phyloP scores from a whole-genome alignment of 2,113 vertebrate species.

The Epinephelus fuscoguttatus region DNA sequence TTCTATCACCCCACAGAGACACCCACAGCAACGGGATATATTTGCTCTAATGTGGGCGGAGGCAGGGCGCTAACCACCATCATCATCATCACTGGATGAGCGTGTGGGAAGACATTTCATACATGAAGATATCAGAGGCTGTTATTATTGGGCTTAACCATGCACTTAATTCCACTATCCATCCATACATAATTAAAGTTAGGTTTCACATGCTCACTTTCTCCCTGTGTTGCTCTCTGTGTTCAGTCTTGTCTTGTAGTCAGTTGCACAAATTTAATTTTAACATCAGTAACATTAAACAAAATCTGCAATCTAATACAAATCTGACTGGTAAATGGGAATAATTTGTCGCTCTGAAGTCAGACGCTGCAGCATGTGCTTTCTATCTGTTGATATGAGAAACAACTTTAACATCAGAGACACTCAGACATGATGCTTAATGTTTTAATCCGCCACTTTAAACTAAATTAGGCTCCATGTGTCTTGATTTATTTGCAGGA shows the following conservation, averaged over 20 bases:
- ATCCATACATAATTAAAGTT: neutral
- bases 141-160: neutral
- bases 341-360: neutral
- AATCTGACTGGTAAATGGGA: neutral
- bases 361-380: neutral
- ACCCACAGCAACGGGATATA: slow-evolving; percentile 46
- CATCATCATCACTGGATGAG: slow-evolving; percentile 4
- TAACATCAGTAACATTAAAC: neutral
- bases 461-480: neutral
- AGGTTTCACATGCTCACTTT: neutral
- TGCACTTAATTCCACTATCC: neutral
- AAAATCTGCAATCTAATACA: neutral
- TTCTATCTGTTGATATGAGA: neutral
- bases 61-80: slow-evolving; percentile 3
- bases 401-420: neutral
- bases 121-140: neutral
- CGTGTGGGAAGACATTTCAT: slow-evolving; percentile 33
- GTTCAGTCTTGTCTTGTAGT: neutral
- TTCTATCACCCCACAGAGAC: slow-evolving; percentile 50
- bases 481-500: neutral
- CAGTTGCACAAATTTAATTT: neutral
- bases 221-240: neutral
- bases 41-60: slow-evolving; percentile 49
- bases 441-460: neutral
- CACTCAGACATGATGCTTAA: neutral